A percentile compares a stretch with the other conserved stretches of the same genome.
Evolutionary conservation across 2,797 vertebrate species (phyloP).

Genomic region (Ibycter americanus): DNA sequence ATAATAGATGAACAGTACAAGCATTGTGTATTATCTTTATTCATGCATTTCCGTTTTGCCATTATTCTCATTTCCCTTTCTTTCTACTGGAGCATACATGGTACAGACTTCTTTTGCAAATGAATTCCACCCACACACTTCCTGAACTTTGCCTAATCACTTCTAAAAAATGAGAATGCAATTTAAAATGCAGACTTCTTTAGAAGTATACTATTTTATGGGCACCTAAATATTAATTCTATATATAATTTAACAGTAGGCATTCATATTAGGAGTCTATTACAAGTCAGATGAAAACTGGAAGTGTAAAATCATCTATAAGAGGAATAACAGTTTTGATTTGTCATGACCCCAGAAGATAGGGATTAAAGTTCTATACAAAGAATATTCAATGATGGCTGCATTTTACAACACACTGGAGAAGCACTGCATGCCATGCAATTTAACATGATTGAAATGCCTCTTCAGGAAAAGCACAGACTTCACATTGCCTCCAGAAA

Average conservation of each 20-base stretch:
- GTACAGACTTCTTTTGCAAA: not conserved
- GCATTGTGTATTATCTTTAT: not conserved
- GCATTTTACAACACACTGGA: not conserved
- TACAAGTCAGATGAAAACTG: not conserved
- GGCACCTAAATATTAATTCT: not conserved
- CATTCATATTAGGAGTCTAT: not conserved
- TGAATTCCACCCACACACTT: not conserved
- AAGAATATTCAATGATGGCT: not conserved
- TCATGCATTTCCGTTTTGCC: not conserved
- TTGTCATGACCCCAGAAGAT: not conserved
- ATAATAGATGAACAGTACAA: not conserved
- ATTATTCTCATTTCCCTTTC: not conserved
- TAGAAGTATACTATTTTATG: not conserved
- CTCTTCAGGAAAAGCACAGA: not conserved
- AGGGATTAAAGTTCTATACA: not conserved
- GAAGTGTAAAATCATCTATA: not conserved
- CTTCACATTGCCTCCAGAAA: not conserved
- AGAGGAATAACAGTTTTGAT: not conserved
- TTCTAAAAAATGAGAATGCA: not conserved
- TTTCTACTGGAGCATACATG: not conserved
- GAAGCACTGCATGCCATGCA: not conserved
- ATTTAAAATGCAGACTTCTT: not conserved
- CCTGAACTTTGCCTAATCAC: not conserved
- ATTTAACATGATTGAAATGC: not conserved
- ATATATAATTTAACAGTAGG: not conserved